Percentiles rank a stretch among this genome's conserved stretches.
phyloP scores from a whole-genome alignment of 1,140 invertebrate species.

The Oryctes rhinoceros region DNA sequence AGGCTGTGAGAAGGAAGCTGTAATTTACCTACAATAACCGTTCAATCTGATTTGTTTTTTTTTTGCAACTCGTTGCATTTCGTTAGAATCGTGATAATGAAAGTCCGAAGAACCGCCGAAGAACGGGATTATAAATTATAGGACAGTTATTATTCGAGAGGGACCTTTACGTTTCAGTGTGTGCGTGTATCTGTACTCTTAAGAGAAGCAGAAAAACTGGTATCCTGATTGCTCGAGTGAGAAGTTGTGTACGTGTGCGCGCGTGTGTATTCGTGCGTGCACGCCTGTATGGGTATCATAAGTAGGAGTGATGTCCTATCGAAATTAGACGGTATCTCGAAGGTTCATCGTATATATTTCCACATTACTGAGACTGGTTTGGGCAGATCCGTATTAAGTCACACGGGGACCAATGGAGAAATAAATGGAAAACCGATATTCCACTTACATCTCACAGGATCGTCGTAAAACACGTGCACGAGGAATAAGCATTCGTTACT shows the following conservation, averaged over 20 bases:
- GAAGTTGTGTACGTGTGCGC: neutral
- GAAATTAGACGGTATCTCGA: slow-evolving; percentile 32
- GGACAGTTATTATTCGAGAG: slow-evolving; percentile 30
- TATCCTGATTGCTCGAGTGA: slow-evolving; percentile 8
- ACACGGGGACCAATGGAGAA: too few species aligned
- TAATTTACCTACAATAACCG: neutral
- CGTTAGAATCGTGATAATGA: slow-evolving; percentile 28
- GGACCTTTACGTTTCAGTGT: slow-evolving; percentile 19
- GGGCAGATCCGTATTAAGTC: neutral
- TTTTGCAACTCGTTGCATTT: slow-evolving; percentile 25
- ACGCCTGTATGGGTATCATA: neutral
- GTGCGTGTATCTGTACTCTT: neutral
- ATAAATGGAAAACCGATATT: too few species aligned
- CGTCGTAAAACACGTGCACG: too few species aligned
- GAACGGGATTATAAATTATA: slow-evolving; percentile 26
- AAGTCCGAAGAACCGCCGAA: slow-evolving; percentile 16
- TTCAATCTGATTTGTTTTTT: slow-evolving; percentile 1
- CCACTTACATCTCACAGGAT: too few species aligned
- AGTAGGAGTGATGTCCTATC: slow-evolving; percentile 33
- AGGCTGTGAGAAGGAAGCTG: neutral
- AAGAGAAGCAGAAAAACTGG: slow-evolving; percentile 27
- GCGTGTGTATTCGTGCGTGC: neutral
- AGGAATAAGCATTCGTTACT: too few species aligned
- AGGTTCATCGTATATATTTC: slow-evolving; percentile 29
- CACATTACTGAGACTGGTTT: neutral